A percentile compares a stretch with the other conserved stretches of the same genome.
Evolutionary conservation across 2,888 invertebrate genomes (phyloP).

Genomic region (Papilio gigon): DNA sequence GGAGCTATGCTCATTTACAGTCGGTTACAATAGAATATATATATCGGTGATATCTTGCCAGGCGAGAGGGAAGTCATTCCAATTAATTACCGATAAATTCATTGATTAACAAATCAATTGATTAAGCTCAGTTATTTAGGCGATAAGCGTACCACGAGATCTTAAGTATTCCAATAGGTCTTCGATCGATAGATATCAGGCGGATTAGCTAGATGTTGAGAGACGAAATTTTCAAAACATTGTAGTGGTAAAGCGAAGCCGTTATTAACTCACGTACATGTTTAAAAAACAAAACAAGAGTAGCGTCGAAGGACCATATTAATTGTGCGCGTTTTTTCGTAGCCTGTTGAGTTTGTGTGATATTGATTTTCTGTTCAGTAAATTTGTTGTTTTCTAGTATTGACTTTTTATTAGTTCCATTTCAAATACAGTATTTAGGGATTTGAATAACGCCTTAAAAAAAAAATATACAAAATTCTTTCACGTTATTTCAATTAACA

Average conservation of each 20-base stretch:
- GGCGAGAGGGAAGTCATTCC: conserved; percentile 4
- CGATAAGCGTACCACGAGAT: conserved; percentile 4
- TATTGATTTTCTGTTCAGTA: neutral
- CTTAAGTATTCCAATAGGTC: neutral
- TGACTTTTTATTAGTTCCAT: too few relatives aligned
- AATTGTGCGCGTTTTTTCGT: neutral
- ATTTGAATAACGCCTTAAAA: too few relatives aligned
- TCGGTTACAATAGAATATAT: conserved; percentile 12
- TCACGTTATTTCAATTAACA: too few relatives aligned
- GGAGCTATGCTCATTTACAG: conserved; percentile 17
- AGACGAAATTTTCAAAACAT: neutral
- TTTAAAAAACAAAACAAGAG: neutral
- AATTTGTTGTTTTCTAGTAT: neutral
- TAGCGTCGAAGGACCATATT: neutral
- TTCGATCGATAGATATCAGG: neutral
- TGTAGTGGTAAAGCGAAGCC: neutral
- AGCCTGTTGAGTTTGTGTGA: neutral
- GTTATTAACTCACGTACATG: neutral
- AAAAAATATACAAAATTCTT: too few relatives aligned
- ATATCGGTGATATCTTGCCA: conserved; percentile 14
- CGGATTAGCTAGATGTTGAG: neutral
- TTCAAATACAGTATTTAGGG: too few relatives aligned
- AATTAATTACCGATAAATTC: conserved; percentile 6
- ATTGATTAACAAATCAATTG: too few relatives aligned
- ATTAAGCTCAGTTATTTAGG: conserved; percentile 5